phyloP scores from a whole-genome alignment of 2,888 invertebrate species.

The Hetaerina titia region DNA sequence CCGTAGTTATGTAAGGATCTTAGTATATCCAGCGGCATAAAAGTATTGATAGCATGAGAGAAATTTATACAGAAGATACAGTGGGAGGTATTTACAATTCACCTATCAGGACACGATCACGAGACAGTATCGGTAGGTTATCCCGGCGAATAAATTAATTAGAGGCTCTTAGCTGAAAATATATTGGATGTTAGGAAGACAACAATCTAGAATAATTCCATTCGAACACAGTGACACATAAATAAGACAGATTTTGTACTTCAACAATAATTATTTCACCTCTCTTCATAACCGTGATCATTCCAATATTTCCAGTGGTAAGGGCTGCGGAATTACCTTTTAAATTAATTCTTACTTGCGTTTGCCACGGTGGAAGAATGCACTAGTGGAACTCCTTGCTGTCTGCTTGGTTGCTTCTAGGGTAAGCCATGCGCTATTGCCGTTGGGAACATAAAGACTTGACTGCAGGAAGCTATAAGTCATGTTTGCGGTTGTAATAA shows the following conservation, averaged over 20 bases:
- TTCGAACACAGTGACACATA: not conserved
- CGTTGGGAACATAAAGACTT: not conserved
- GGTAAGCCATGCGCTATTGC: not conserved
- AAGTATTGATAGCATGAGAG: too few species aligned
- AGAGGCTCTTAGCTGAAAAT: too few species aligned
- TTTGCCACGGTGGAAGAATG: not conserved
- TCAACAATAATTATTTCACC: not conserved
- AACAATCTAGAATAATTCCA: too few species aligned
- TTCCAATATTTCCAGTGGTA: not conserved
- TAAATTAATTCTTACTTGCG: not conserved
- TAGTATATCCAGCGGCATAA: too few species aligned
- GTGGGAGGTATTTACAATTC: too few species aligned
- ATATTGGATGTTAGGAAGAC: too few species aligned
- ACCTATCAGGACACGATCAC: too few species aligned
- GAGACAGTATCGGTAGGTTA: too few species aligned
- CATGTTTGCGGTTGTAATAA: not conserved
- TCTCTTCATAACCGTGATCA: not conserved
- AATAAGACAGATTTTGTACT: not conserved
- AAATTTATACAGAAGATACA: too few species aligned
- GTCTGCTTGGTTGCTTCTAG: not conserved
- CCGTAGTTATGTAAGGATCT: too few species aligned
- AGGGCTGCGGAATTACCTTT: not conserved
- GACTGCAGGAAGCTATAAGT: conserved; percentile 1
- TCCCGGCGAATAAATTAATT: too few species aligned
- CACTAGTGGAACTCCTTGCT: not conserved